A percentile compares a stretch with the other conserved stretches of the same genome.
These are phyloP conservation scores for Drosophila paranaensis DNA, from an alignment of 2,888 invertebrate species.

Conservation along the genomic window DNA sequence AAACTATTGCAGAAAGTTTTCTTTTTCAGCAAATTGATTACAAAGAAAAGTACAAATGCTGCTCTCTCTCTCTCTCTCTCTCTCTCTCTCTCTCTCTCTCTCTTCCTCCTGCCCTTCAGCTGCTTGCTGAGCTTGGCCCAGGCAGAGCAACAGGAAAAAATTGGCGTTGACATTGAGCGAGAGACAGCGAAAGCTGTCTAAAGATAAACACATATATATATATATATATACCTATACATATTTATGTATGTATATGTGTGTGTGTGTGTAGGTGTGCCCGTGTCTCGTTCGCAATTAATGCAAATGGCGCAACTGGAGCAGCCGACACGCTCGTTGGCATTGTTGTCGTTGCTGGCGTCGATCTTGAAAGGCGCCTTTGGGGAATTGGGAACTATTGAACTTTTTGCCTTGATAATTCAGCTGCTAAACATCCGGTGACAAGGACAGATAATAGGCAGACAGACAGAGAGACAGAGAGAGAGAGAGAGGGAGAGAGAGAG, in stretches of 20 bases:
- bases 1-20: not conserved
- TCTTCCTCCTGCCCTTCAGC: too few species aligned
- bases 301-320: constrained; percentile 48
- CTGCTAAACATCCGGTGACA: constrained; percentile 33
- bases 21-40: not conserved
- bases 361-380: constrained; percentile 47
- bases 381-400: constrained; percentile 57
- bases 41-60: not conserved
- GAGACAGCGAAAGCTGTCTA: not conserved
- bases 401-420: constrained; percentile 60
- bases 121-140: not conserved
- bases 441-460: too few species aligned
- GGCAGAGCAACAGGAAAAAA: not conserved
- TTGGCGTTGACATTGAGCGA: not conserved
- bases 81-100: not conserved
- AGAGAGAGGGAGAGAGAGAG: not conserved
- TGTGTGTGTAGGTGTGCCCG: constrained; percentile 8
- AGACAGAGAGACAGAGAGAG: not conserved
- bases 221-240: constrained; percentile 5
- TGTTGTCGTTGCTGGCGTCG: constrained; percentile 26
- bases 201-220: not conserved
- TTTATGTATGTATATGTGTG: not conserved
- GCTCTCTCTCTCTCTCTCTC: not conserved
- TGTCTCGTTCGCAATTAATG: constrained; percentile 51
- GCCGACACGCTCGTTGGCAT: constrained; percentile 6